A percentile compares a stretch with the other conserved stretches of the same genome.
phyloP scores from a whole-genome alignment of 2,888 invertebrate genomes.

The Ditula angustiorana region DNA sequence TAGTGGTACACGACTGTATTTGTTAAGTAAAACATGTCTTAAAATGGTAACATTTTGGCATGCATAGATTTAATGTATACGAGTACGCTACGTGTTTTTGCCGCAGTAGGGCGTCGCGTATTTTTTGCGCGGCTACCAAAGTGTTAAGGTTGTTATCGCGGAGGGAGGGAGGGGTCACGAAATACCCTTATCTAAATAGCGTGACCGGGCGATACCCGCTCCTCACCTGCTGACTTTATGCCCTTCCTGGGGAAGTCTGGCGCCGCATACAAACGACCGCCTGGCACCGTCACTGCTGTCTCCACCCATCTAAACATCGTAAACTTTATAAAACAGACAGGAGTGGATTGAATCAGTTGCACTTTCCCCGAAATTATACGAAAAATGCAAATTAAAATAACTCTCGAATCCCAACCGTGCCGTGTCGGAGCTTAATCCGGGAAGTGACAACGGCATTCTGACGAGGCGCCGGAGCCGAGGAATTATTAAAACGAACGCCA shows the following conservation, averaged over 20 bases:
- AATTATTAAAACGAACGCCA: conserved; percentile 86
- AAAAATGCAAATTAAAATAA: conserved; percentile 85
- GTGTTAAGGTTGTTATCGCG: conserved; percentile 58
- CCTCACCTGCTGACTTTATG: conserved; percentile 80
- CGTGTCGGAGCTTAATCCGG: conserved; percentile 85
- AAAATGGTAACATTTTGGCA: background rate
- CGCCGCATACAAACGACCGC: conserved; percentile 76
- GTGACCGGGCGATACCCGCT: conserved; percentile 77
- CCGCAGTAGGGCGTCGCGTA: conserved; percentile 12
- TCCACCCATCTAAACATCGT: conserved; percentile 64
- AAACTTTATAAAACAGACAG: conserved; percentile 57
- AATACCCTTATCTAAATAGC: conserved; percentile 81
- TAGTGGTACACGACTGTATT: too few relatives aligned
- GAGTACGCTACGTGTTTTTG: background rate
- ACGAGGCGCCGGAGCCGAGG: conserved; percentile 85
- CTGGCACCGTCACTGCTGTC: conserved; percentile 55
- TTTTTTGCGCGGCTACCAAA: conserved; percentile 32
- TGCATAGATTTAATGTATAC: background rate
- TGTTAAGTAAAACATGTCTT: too few relatives aligned
- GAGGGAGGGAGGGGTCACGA: conserved; percentile 68
- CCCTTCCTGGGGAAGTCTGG: conserved; percentile 71
- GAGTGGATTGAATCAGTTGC: conserved; percentile 51
- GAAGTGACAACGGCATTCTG: conserved; percentile 86
- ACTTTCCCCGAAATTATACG: conserved; percentile 67
- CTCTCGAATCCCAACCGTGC: conserved; percentile 83